Percentiles rank a stretch among this genome's conserved stretches.
Conservation (phyloP, 2,888 invertebrate genomes). For the Priapulus caudatus region DNA sequence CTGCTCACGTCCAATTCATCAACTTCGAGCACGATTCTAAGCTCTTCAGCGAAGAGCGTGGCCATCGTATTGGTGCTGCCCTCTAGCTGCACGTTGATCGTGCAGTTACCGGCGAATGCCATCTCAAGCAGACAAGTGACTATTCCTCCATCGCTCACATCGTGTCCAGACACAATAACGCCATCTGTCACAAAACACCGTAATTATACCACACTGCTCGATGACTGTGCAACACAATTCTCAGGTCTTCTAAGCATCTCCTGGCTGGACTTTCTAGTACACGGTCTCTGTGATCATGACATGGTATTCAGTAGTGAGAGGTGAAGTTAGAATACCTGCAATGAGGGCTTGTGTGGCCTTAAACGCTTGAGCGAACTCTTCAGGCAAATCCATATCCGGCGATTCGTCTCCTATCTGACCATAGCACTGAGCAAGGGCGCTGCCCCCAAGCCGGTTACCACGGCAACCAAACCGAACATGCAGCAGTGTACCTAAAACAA, state of each 20-base stretch:
- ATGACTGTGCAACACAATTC: not conserved
- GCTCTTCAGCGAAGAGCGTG: constrained; percentile 69
- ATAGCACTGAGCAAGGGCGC: constrained; percentile 80
- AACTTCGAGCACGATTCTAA: constrained; percentile 57
- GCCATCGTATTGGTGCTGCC: constrained; percentile 49
- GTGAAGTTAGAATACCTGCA: constrained; percentile 44
- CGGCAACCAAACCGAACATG: constrained; percentile 64
- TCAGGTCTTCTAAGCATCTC: no score
- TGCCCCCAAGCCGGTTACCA: constrained; percentile 70
- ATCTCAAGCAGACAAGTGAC: constrained; percentile 81
- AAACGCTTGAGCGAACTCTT: constrained; percentile 60
- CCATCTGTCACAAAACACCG: constrained; percentile 44
- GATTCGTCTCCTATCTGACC: constrained; percentile 64
- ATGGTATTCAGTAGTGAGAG: constrained; percentile 7
- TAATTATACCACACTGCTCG: not conserved
- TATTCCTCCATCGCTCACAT: constrained; percentile 91
- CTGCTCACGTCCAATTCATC: constrained; percentile 36
- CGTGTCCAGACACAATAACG: constrained; percentile 71
- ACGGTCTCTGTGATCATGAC: not conserved
- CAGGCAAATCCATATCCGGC: constrained; percentile 65
- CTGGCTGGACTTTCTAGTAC: no score
- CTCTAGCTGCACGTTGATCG: no score
- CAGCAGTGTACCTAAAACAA: constrained; percentile 49
- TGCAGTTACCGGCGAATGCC: constrained; percentile 84
- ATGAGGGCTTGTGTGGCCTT: constrained; percentile 70